Percentiles rank a stretch among this genome's conserved stretches.
These are phyloP conservation scores for Abscondita cerata DNA, from an alignment of 2,888 invertebrate genomes.

Conservation along the genomic window DNA sequence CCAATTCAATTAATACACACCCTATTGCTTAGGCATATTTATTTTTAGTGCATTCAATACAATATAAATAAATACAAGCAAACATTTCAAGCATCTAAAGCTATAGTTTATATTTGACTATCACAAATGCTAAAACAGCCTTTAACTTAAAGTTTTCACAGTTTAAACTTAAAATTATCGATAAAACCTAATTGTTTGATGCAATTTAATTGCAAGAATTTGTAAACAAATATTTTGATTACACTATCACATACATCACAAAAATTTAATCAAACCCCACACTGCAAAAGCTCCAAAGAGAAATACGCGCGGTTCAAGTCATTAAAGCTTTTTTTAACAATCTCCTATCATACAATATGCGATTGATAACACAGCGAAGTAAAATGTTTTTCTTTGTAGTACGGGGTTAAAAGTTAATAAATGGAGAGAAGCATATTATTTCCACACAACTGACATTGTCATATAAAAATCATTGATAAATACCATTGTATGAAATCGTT, in stretches of 20 bases:
- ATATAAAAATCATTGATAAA: neutral
- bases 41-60: constrained; percentile 2
- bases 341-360: too few species aligned
- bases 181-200: neutral
- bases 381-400: too few species aligned
- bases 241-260: constrained; percentile 14
- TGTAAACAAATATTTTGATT: neutral
- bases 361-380: too few species aligned
- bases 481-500: constrained; percentile 3
- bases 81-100: constrained; percentile 4
- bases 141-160: neutral
- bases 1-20: too few species aligned
- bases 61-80: constrained; percentile 11
- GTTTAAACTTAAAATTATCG: neutral
- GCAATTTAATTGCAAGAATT: neutral
- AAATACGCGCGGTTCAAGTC: too few species aligned
- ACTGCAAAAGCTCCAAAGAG: constrained; percentile 11
- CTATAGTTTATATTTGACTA: constrained; percentile 10
- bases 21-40: constrained; percentile 9
- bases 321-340: too few species aligned
- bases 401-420: neutral
- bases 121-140: constrained; percentile 12
- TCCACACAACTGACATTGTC: constrained; percentile 1
- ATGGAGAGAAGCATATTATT: constrained; percentile 5
- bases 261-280: neutral